Evolutionary conservation across 2,797 vertebrate genomes (phyloP).

Genomic region (Momotus momota): DNA sequence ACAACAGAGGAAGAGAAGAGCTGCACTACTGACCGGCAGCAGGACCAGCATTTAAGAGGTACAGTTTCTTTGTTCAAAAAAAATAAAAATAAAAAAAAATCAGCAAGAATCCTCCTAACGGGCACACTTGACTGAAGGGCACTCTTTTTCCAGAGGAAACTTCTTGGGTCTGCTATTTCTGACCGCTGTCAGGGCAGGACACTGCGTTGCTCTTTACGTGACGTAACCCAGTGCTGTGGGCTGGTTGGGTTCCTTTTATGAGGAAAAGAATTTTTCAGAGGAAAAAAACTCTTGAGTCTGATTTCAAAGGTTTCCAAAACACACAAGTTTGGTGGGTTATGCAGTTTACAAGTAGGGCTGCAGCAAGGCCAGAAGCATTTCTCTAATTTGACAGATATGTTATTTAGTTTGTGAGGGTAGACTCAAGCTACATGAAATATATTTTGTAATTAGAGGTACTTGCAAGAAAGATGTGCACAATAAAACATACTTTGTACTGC

Average conservation of each 20-base stretch:
- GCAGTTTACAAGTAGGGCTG: not conserved
- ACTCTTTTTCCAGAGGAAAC: not conserved
- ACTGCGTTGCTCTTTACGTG: not conserved
- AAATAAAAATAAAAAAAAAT: not conserved
- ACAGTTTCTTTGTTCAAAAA: not conserved
- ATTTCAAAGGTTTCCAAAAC: not conserved
- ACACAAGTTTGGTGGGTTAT: not conserved
- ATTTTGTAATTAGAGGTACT: not conserved
- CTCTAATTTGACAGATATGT: not conserved
- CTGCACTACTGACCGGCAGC: not conserved
- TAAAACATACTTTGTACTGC: not conserved
- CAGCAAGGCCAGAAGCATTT: not conserved
- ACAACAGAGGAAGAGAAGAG: not conserved
- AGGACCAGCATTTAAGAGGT: not conserved
- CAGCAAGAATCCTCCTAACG: not conserved
- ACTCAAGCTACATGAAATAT: not conserved
- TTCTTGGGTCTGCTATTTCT: not conserved
- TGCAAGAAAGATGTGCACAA: not conserved
- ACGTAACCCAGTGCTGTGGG: accelerated
- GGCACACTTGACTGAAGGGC: not conserved
- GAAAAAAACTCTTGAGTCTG: accelerated
- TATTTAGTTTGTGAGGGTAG: not conserved
- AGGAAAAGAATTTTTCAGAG: not conserved
- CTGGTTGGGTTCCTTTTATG: not conserved
- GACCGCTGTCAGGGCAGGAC: not conserved